Evolutionary conservation across 2,113 vertebrate genomes (phyloP), one percentile per base, ranked within the genome.

Genomic region (Pangasianodon gigas): DNA sequence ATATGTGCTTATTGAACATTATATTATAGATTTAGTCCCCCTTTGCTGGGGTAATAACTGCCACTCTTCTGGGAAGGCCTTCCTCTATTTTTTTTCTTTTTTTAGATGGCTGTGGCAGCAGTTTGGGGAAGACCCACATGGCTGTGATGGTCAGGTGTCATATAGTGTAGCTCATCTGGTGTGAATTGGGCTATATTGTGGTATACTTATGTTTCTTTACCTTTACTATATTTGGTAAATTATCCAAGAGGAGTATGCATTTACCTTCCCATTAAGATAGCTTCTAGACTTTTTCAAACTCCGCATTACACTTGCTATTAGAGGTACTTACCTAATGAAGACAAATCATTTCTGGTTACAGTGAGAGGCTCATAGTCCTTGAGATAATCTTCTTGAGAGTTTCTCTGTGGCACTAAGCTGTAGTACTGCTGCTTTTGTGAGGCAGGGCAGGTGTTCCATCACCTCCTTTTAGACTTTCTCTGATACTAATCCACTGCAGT

Each of bases 401-500:
- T 52, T 84, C 71, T 89, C 81, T 62, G 71, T 84, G 32, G 67
- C 51, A 77, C 52, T 83, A 29, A 82, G 62, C 87, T n/a, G 41
- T 58, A 88, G 11, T 9, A 46, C 79, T 77, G 52, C 48, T 65
- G 19, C 29, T 65, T 13, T 56, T 52, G 3, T 10, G 29, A 54
- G 11, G 79, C 83, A 82, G 84, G 80, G 75, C 88, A 90, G 90
- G 88, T 91, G 69, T 86, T 88, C 71, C 52, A 26, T 85, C 37
- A 26, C 87, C 82, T 91, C 41, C 75, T 46, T 54, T 82, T 51
- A 86, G 79, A 90, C 48, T 71, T 87, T 86, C 52, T 75, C 44
- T 48, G 21, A 77, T 60, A 85, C 84, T 90, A 93, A 92, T 92
- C 91, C 88, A 91, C 84, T 89, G 88, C 77, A 85, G 85, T 91